A percentile compares a stretch with the other conserved stretches of the same genome.
Conservation (phyloP, 1,140 invertebrate genomes). For the Papilio machaon region DNA sequence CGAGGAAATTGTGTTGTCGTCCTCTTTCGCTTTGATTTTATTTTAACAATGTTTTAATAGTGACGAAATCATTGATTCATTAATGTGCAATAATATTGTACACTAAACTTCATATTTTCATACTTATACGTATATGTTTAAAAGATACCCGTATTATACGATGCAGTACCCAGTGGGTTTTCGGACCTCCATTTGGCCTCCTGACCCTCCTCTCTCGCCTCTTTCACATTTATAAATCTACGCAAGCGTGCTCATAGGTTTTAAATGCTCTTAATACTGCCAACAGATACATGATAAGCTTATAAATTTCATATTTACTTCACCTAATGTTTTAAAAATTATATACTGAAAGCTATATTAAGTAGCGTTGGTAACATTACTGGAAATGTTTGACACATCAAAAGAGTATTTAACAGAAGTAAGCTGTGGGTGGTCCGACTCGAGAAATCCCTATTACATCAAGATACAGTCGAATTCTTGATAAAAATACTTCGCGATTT, state of each 20-base stretch:
- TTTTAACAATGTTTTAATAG: not conserved
- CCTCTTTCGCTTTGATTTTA: not conserved
- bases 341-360: not conserved
- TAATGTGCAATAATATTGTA: not conserved
- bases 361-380: not conserved
- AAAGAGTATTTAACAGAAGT: not conserved
- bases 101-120: not conserved
- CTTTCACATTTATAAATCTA: too few relatives aligned
- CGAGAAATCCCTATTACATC: not conserved
- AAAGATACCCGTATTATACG: not conserved
- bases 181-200: not conserved
- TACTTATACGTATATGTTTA: too few relatives aligned
- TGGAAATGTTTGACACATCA: not conserved
- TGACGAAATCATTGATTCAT: not conserved
- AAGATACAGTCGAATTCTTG: not conserved
- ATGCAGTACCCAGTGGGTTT: not conserved
- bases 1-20: conserved; percentile 16
- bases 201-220: too few relatives aligned
- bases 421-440: not conserved
- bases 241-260: too few relatives aligned
- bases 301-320: too few relatives aligned
- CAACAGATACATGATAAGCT: too few relatives aligned
- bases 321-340: too few relatives aligned
- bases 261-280: too few relatives aligned
- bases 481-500: not conserved